These are phyloP conservation scores for Drosophila burlai DNA, from an alignment of 1,140 invertebrate genomes.

Conservation along the genomic window DNA sequence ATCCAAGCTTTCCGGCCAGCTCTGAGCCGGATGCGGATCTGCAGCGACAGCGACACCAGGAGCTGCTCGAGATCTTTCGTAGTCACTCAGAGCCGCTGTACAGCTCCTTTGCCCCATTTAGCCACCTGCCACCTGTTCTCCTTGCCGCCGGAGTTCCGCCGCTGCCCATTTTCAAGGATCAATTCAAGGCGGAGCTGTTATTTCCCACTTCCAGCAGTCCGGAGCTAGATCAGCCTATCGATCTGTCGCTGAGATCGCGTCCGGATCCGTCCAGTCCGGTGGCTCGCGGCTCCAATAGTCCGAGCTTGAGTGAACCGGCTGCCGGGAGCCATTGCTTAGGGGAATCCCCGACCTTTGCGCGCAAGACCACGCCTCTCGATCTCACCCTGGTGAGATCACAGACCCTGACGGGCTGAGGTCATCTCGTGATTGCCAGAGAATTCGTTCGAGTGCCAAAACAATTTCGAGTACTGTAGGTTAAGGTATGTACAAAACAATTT, in stretches of 20 bases:
- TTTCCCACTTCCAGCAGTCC: conserved; percentile 61
- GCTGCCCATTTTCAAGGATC: conserved; percentile 65
- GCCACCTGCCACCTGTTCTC: conserved; percentile 58
- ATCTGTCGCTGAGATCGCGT: conserved; percentile 89
- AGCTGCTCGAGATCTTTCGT: conserved; percentile 78
- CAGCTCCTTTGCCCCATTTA: conserved; percentile 72
- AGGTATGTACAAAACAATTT: conserved; percentile 32
- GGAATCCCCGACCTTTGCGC: conserved; percentile 57
- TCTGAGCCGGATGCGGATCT: conserved; percentile 56
- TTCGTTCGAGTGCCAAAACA: conserved; percentile 60
- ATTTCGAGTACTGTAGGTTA: conserved; percentile 40
- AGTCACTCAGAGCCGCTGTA: conserved; percentile 78
- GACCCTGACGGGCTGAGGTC: conserved; percentile 69
- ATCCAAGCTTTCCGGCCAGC: conserved; percentile 45
- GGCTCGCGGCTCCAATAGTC: conserved; percentile 48
- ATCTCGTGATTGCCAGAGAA: conserved; percentile 43
- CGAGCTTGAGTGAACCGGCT: conserved; percentile 55
- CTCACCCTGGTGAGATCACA: conserved; percentile 87
- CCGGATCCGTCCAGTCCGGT: conserved; percentile 49
- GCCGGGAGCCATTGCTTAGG: conserved; percentile 43
- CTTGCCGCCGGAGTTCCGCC: conserved; percentile 55
- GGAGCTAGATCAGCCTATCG: conserved; percentile 91
- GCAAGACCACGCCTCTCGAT: conserved; percentile 88
- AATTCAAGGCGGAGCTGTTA: conserved; percentile 56
- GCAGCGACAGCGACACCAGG: conserved; percentile 71